Base-by-base conservation (phyloP, 2,888 invertebrate genomes). In the Erynnis tages region DNA sequence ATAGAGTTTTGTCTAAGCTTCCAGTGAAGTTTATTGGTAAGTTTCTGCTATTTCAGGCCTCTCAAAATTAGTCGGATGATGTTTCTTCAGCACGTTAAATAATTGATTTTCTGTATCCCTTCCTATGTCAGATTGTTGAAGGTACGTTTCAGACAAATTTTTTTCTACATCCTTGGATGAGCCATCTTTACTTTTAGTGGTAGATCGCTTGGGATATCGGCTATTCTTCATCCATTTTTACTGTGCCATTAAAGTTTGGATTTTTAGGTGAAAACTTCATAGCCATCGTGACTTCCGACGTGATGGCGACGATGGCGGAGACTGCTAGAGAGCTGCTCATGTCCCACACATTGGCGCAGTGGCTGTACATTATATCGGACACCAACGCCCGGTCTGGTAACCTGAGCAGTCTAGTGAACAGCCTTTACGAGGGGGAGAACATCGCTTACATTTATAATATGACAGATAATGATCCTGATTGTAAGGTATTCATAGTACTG, bases 341-440 rank as follows among this genome's bases (percentile, higher is more conserved):
- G 90, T 92, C 94, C 0, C 91, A 93, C 65, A 93, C 94, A 0
- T 90, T 86, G 62, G 94, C 93, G 57, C 95, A 96, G 69, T 96
- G 96, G 96, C 73, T 96, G n/a, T 96, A 94, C 70, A 87, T 96
- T 27, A 85, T 96, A 44, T 90, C 94, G 0, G 93, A 94, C 53
- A 92, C 91, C 0, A 79, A 90, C 50, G 68, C 64, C 0, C 76
- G 76, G 2, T 78, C 82, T 2, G 82, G 85, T 0, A 92, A 93
- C 65, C 69, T 93, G 3, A 77, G 91, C 0, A 81, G 82, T 11
- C 87, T 94, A 16, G 83, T 91, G 32, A 90, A 91, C 57, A 78
- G 93, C 0, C 76, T 95, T 17, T 88, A 86, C 8, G 96, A 96
- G 71, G 96, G 96, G 0, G 95, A 95, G 64, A 96, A 96, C 72